Conservation (phyloP, 2,888 invertebrate species). For the Cabera pusaria region DNA sequence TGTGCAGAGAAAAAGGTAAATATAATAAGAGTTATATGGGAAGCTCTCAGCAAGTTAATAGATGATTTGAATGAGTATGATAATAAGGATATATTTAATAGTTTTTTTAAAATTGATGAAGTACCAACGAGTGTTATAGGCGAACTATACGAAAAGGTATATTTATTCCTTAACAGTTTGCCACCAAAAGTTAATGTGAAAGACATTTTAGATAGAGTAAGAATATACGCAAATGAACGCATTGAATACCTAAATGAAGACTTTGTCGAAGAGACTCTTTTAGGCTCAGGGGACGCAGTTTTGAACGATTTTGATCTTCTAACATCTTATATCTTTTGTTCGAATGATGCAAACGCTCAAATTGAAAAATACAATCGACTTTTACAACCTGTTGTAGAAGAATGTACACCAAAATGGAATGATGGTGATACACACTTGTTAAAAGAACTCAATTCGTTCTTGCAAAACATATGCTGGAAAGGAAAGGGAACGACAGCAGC, state of each 20-base stretch:
- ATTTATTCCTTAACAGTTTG: conserved; percentile 3
- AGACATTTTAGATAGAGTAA: neutral
- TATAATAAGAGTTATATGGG: conserved; percentile 9
- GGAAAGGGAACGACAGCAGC: no score
- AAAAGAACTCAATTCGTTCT: conserved; percentile 2
- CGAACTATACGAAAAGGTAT: conserved; percentile 12
- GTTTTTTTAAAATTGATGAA: neutral
- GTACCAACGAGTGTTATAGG: conserved; percentile 6
- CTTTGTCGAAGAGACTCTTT: conserved; percentile 12
- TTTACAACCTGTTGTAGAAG: conserved; percentile 5
- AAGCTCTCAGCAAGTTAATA: conserved; percentile 4
- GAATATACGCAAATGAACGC: neutral
- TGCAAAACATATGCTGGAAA: conserved; percentile 2
- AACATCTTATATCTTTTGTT: conserved; percentile 5
- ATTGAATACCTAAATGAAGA: conserved; percentile 11
- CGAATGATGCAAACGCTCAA: conserved; percentile 8
- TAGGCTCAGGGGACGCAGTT: neutral
- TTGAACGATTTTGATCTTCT: conserved; percentile 1
- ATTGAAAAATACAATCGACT: conserved; percentile 7
- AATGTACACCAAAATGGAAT: conserved; percentile 4
- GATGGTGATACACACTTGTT: conserved; percentile 1
- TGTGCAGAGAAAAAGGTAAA: conserved; percentile 2
- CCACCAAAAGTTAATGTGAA: neutral
- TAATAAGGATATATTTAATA: conserved; percentile 6
- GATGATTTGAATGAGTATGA: conserved; percentile 10